phyloP scores from a whole-genome alignment of 2,113 vertebrate species.

The Chlamydotis undulata region DNA sequence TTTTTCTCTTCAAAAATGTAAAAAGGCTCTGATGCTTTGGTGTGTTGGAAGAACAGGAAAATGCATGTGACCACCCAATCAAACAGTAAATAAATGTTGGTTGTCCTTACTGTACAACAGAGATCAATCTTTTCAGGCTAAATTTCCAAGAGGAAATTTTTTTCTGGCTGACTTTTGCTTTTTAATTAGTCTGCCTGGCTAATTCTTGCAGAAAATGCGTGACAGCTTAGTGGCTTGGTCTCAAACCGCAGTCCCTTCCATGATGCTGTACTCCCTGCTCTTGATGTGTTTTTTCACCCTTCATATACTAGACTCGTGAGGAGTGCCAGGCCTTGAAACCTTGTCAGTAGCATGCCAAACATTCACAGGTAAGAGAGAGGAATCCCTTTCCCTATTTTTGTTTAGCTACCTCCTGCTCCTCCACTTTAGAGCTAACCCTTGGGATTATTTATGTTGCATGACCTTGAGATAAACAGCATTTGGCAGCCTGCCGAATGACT shows the following conservation, averaged over 20 bases:
- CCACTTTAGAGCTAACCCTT: background rate
- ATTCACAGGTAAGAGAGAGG: background rate
- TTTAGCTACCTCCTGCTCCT: background rate
- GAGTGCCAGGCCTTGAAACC: background rate
- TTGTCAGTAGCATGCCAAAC: background rate
- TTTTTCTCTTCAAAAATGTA: background rate
- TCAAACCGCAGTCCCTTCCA: background rate
- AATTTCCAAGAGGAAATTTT: background rate
- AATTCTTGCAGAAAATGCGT: background rate
- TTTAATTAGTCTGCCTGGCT: background rate
- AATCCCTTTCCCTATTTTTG: background rate
- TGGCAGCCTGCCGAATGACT: slow-evolving; percentile 8
- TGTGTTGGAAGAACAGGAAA: background rate
- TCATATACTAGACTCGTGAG: background rate
- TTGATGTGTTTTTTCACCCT: background rate
- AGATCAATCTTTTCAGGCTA: background rate
- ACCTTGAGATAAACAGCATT: slow-evolving; percentile 35
- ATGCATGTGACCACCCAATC: background rate
- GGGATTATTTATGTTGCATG: slow-evolving; percentile 21
- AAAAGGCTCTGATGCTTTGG: background rate
- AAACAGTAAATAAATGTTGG: background rate
- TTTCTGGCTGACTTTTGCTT: background rate
- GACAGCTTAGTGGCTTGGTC: background rate
- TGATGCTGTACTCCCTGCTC: background rate
- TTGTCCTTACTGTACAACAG: background rate